Base-by-base conservation (phyloP, 2,888 invertebrate species). In the Oscheius onirici region DNA sequence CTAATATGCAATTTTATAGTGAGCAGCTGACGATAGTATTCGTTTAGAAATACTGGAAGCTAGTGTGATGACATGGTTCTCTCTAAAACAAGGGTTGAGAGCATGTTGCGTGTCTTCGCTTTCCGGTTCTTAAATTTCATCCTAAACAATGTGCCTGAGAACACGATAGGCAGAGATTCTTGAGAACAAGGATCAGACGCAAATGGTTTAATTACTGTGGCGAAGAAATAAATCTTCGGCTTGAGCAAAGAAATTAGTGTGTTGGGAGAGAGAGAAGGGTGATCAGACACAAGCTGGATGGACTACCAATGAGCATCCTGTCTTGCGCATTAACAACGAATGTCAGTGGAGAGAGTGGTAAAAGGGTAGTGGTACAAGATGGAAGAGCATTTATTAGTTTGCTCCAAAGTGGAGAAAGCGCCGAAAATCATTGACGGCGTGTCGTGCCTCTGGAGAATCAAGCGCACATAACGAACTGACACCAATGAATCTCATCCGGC, bases 391-490 rank as follows among this genome's bases (percentile, higher is more conserved):
- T 40, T 58, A 58, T 41, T 22, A 58, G 40, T 43, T 58, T 17
- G 8, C 15, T n/a, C 20, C 17, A 41, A 41, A 49, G 17, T 49
- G 63, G 24, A 49, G 61, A 41, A 55, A 26, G 41, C 60, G 24
- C 43, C 60, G 44, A 63, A 63, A 63, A 63, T 63, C 63, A 63
- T 63, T 63, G 63, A 34, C 60, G 44, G 41, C 43, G n/a, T 63
- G 49, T 63, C 63, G 49, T 63, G 63, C 63, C 63, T 63, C 63
- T 63, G 63, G 63, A 63, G 63, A 63, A 63, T 63, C 63, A 63
- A 63, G 34, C 63, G 63, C 49, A 46, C 63, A 46, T 63, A 63
- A 63, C 63, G 63, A 63, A 63, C 63, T 63, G 63, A 63, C 63
- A 63, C 34, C 63, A 63, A 63, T 63, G 49, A 63, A 63, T 63